A percentile compares a stretch with the other conserved stretches of the same genome.
Evolutionary conservation across 2,888 invertebrate genomes (phyloP).

Genomic region (Drosophila atripex): DNA sequence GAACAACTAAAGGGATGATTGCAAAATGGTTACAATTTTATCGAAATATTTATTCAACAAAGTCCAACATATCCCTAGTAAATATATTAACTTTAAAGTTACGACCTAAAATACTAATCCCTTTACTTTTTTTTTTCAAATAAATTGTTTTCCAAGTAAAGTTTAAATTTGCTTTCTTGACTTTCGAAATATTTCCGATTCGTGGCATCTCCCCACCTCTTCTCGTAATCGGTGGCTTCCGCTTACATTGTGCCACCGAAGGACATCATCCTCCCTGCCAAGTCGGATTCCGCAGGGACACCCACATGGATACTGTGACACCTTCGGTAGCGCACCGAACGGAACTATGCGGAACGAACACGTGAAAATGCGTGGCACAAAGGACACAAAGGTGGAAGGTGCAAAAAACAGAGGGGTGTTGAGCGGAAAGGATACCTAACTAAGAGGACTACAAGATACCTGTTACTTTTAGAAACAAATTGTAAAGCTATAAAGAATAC

Average conservation of each 20-base stretch:
- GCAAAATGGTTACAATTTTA: too few relatives aligned
- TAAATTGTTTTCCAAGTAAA: neutral
- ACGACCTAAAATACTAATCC: too few relatives aligned
- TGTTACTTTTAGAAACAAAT: neutral
- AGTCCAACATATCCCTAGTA: too few relatives aligned
- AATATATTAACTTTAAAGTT: too few relatives aligned
- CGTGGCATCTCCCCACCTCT: neutral
- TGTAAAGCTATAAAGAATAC: too few relatives aligned
- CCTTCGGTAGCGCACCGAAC: constrained; percentile 77
- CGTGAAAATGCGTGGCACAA: constrained; percentile 67
- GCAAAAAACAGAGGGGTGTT: constrained; percentile 1
- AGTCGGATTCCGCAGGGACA: constrained; percentile 16
- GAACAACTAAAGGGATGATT: too few relatives aligned
- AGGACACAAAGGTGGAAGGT: constrained; percentile 23
- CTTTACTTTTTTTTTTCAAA: neutral
- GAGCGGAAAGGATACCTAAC: neutral
- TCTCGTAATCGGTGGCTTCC: constrained; percentile 39
- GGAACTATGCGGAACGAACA: constrained; percentile 79
- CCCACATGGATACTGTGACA: constrained; percentile 51
- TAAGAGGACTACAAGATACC: neutral
- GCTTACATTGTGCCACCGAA: constrained; percentile 24
- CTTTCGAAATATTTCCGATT: neutral
- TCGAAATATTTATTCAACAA: too few relatives aligned
- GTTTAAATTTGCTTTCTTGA: neutral
- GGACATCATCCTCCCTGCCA: constrained; percentile 21